phyloP scores from a whole-genome alignment of 2,797 vertebrate species.

The Rousettus madagascariensis region DNA sequence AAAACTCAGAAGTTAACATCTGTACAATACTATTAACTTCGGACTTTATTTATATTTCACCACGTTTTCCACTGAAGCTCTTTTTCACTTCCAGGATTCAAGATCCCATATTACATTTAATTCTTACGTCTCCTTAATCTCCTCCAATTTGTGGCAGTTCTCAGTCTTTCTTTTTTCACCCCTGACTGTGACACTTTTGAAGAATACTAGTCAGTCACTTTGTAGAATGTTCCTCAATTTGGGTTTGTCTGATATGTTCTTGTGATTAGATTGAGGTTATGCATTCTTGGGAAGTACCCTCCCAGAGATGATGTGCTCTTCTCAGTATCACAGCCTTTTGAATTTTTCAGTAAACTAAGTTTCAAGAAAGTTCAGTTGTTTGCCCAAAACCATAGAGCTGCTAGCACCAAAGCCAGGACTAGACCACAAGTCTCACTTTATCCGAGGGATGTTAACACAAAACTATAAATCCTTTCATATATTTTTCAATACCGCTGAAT shows the following conservation, averaged over 20 bases:
- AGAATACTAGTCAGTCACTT: background rate
- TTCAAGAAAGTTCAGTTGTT: background rate
- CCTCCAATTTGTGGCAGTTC: background rate
- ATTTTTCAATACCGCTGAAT: conserved; percentile 14
- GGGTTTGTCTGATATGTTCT: background rate
- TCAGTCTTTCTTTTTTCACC: background rate
- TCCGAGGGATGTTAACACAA: background rate
- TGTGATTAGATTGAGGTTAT: background rate
- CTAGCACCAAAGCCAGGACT: background rate
- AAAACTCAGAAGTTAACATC: conserved; percentile 27
- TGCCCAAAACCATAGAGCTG: background rate
- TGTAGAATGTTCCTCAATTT: background rate
- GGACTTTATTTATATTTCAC: background rate
- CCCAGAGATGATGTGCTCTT: background rate
- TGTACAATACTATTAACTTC: background rate
- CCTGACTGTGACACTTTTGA: background rate
- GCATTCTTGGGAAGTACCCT: background rate
- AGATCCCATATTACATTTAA: background rate
- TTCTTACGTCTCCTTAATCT: background rate
- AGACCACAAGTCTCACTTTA: background rate
- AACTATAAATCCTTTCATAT: background rate
- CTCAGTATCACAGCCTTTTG: conserved; percentile 15
- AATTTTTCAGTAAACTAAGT: conserved; percentile 22
- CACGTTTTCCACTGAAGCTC: background rate
- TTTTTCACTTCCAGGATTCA: background rate